Percentiles rank a stretch among this genome's conserved stretches.
These are phyloP conservation scores for Crypturellus undulatus DNA, from an alignment of 2,113 vertebrate species.

Conservation along the genomic window DNA sequence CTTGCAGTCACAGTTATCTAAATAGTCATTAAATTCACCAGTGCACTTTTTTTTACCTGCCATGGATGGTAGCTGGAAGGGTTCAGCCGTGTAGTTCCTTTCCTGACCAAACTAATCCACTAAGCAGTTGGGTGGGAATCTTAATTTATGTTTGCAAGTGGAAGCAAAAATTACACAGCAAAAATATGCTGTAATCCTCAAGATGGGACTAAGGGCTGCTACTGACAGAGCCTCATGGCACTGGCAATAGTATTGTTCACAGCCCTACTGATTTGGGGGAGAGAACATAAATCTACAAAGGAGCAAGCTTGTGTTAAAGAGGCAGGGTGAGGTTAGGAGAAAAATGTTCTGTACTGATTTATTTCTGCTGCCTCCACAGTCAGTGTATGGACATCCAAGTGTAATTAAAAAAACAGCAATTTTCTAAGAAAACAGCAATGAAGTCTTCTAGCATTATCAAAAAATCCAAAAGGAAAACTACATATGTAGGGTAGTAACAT, in stretches of 20 bases:
- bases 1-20: not conserved
- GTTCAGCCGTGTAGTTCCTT: not conserved
- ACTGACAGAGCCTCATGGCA: not conserved
- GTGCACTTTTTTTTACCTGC: not conserved
- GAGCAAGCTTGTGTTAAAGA: not conserved
- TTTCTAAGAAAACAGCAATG: not conserved
- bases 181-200: not conserved
- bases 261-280: not conserved
- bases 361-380: not conserved
- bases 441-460: not conserved
- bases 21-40: not conserved
- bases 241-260: not conserved
- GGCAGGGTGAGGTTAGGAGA: not conserved
- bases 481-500: not conserved
- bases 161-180: not conserved
- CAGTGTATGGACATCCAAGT: not conserved
- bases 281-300: not conserved
- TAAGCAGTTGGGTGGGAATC: not conserved
- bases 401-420: not conserved
- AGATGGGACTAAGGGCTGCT: not conserved
- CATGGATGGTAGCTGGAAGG: not conserved
- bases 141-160: not conserved
- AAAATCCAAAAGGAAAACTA: not conserved
- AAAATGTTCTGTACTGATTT: not conserved
- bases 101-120: rapidly evolving